phyloP scores from a whole-genome alignment of 1,140 invertebrate species.

The Ostrea edulis region DNA sequence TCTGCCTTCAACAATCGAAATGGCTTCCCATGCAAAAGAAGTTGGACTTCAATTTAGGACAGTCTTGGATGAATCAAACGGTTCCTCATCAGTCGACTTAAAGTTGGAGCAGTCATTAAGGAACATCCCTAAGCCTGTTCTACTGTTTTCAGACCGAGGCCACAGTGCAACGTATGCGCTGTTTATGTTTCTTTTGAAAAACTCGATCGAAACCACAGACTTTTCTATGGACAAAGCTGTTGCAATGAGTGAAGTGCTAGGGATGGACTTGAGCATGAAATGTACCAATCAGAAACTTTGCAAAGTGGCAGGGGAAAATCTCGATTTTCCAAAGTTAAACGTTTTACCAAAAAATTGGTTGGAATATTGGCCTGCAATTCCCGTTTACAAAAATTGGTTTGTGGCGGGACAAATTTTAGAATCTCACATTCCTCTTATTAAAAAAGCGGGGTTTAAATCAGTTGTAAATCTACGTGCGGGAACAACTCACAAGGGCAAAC shows the following conservation, averaged over 20 bases:
- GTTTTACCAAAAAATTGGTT: slow-evolving; percentile 66
- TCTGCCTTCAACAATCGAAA: slow-evolving; percentile 64
- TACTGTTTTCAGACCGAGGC: slow-evolving; percentile 58
- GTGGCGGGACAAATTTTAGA: slow-evolving; percentile 68
- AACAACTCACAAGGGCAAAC: slow-evolving; percentile 58
- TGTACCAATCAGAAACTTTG: slow-evolving; percentile 62
- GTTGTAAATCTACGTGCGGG: slow-evolving; percentile 70
- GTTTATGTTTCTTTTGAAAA: slow-evolving; percentile 63
- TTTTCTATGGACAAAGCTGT: slow-evolving; percentile 55
- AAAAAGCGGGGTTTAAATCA: slow-evolving; percentile 64
- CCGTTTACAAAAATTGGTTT: slow-evolving; percentile 73
- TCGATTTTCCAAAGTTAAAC: slow-evolving; percentile 59
- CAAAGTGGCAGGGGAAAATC: slow-evolving; percentile 66
- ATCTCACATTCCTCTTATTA: slow-evolving; percentile 62
- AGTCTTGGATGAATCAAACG: slow-evolving; percentile 59
- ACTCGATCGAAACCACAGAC: slow-evolving; percentile 47
- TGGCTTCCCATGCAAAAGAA: slow-evolving; percentile 54
- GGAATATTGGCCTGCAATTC: slow-evolving; percentile 71
- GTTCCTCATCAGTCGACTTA: slow-evolving; percentile 63
- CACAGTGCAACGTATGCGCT: slow-evolving; percentile 61
- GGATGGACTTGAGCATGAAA: slow-evolving; percentile 67
- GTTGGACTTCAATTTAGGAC: slow-evolving; percentile 63
- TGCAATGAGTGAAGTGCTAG: slow-evolving; percentile 61
- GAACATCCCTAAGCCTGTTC: slow-evolving; percentile 55
- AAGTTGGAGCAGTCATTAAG: slow-evolving; percentile 61